Base-by-base conservation (phyloP, 2,888 invertebrate genomes). In the Aporophyla lueneburgensis region DNA sequence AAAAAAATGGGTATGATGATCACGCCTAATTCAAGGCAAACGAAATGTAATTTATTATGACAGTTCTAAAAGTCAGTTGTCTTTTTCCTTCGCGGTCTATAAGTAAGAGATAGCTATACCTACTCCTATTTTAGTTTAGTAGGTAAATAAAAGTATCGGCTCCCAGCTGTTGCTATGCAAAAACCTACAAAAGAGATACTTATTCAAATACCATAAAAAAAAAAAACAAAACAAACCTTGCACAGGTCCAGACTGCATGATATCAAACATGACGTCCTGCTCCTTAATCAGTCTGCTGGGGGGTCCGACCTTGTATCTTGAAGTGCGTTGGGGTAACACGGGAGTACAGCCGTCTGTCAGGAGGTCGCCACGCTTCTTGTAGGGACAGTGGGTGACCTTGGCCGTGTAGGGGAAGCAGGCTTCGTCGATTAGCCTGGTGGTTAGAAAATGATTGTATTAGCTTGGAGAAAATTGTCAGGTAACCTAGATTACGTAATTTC, bases 251-350 rank as follows among this genome's bases (percentile, higher is more conserved):
- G 99, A 99, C 66, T 97, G 97, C 94, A 98, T 97, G 71, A 99
- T 99, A 92, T 99, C 99, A 72, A 98, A 97, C 99, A 99, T 99
- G 86, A 99, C 99, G 90, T 99, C 99, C 21, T 97, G 97, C 92
- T 98, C 98, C 82, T 97, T 97, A 81, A 97, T 97, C 68, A 99
- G 95, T 72, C 98, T 97, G 92, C 98, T 98, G 43, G 98, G 98
- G 0, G 99, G 98, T 0, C 98, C 98, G 1, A 98, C 98, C 86
- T 97, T 97, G 93, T 98, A 98, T 73, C 98, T 95, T 51, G 97
- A 96, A 33, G 96, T 97, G 69, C 98, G 97, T 75, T 96, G 94
- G 0, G 95, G 93, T 5, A 96, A 95, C 10, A 96, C 95, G 0
- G 93, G 92, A 1, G 93, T 93, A 91, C 98, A 98, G 46, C 97